Evolutionary conservation across 2,888 invertebrate genomes (phyloP).

Genomic region (Yponomeuta plumbellus): DNA sequence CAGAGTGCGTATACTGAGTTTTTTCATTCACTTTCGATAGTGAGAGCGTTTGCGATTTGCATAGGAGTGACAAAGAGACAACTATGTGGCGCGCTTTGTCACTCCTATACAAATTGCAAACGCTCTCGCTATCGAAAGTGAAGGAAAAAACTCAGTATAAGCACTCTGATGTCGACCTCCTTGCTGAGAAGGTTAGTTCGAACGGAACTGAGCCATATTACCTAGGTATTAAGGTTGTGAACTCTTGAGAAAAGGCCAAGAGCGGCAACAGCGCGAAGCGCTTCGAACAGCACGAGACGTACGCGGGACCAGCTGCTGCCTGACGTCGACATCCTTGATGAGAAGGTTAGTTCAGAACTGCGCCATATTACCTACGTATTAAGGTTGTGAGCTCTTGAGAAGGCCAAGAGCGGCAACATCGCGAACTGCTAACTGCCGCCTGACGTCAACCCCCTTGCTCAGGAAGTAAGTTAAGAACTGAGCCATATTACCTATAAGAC

Average conservation of each 20-base stretch:
- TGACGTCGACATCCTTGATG: slow-evolving; percentile 88
- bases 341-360: slow-evolving; percentile 80
- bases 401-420: slow-evolving; percentile 75
- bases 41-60: too few species aligned
- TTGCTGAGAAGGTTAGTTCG: slow-evolving; percentile 88
- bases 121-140: too few species aligned
- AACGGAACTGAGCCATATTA: slow-evolving; percentile 24
- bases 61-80: too few species aligned
- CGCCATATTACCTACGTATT: slow-evolving; percentile 38
- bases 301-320: slow-evolving; percentile 87
- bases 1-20: too few species aligned
- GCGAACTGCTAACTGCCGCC: slow-evolving; percentile 81
- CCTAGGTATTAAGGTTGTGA: slow-evolving; percentile 78
- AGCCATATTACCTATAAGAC: neutral
- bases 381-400: slow-evolving; percentile 72
- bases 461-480: slow-evolving; percentile 79
- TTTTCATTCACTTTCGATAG: too few species aligned
- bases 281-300: slow-evolving; percentile 87
- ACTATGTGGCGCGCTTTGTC: too few species aligned
- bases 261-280: slow-evolving; percentile 73
- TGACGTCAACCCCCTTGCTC: slow-evolving; percentile 88
- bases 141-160: too few species aligned
- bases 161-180: slow-evolving; percentile 88
- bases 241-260: slow-evolving; percentile 67
- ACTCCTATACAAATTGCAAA: too few species aligned